Base-by-base conservation (phyloP, 2,113 vertebrate genomes). In the Himantopus leucocephalus region DNA sequence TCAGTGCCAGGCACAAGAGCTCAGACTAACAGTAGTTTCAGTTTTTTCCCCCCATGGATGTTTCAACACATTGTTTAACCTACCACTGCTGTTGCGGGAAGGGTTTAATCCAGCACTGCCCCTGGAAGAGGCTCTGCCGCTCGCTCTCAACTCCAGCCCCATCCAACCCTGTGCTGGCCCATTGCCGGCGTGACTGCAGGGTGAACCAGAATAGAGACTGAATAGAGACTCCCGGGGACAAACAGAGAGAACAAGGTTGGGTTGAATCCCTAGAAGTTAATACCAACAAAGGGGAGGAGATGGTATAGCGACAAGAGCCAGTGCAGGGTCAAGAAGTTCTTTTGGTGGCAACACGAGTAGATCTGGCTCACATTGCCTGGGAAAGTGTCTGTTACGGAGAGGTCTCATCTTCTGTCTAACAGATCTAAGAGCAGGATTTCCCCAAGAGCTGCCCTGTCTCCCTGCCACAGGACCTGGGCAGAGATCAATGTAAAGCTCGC, bases 181-280 rank as follows among this genome's bases (percentile, higher is more conserved):
- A 12, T 0, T 27, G 59, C 66, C 0, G 0, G 19, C 0, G 0
- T 5, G 14, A 10, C 72, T 70, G 50, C 48, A 64, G 76, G 32
- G 18, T n/a, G 60, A 87, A 30, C 39, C 76, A 62, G 34, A 76
- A 32, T 0, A 35, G 64, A 56, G n/a, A 21, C 22, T 58, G 50
- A 43, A 20, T 0, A 53, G 45, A 59, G 8, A 55, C 24, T 32
- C 10, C 35, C 43, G 15, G 11, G 35, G 35, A 39, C 60, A 89
- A 48, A 45, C 0, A 0, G 22, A 47, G 60, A 90, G 30, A 76
- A 24, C 3, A 5, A 64, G 8, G 20, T 6, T 53, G 22, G 26
- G 37, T 2, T 72, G 29, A 60, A 50, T 35, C 47, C 77, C 53
- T 43, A 20, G 4, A 13, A 29, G 13, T 8, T 90, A 59, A 41